Evolutionary conservation across 2,888 invertebrate species (phyloP).

Genomic region (Zaprionus obscuricornis): DNA sequence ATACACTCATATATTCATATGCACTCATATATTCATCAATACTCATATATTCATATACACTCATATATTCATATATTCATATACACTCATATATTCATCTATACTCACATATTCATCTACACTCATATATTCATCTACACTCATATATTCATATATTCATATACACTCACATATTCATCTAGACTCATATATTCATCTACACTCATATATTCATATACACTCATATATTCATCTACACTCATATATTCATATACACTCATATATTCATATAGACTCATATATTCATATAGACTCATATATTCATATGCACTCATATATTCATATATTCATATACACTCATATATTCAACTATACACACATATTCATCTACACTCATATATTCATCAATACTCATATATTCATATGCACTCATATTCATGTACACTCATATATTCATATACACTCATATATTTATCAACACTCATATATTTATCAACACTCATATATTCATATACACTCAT

Average conservation of each 20-base stretch:
- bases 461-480: too few species aligned
- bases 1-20: too few species aligned
- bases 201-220: too few species aligned
- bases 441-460: too few species aligned
- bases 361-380: too few species aligned
- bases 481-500: too few species aligned
- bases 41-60: constrained; percentile 5
- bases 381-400: constrained; percentile 11
- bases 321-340: neutral
- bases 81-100: constrained; percentile 8
- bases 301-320: constrained; percentile 8
- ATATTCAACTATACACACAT: too few species aligned
- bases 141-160: neutral
- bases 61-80: neutral
- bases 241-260: too few species aligned
- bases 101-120: neutral
- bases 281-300: too few species aligned
- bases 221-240: constrained; percentile 5
- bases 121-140: constrained; percentile 5
- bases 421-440: neutral
- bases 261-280: too few species aligned
- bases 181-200: too few species aligned
- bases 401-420: neutral
- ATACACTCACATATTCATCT: constrained; percentile 8
- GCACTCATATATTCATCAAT: too few species aligned